phyloP scores from a whole-genome alignment of 2,797 vertebrate genomes.

The Todus mexicanus region DNA sequence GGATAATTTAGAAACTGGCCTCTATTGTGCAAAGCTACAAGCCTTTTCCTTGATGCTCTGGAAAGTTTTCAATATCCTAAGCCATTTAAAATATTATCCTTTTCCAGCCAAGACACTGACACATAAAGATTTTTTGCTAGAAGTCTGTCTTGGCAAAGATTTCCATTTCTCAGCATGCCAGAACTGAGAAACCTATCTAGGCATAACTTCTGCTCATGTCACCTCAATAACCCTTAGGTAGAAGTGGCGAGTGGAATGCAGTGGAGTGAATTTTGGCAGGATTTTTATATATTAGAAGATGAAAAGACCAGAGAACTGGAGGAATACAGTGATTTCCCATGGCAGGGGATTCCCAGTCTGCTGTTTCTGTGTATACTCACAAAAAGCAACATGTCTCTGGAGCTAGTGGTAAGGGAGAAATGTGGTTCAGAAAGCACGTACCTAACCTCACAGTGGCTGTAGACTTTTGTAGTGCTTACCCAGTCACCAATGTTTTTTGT shows the following conservation, averaged over 20 bases:
- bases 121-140: conserved; percentile 9
- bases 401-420: neutral
- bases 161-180: neutral
- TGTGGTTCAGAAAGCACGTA: neutral
- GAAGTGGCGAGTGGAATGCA: neutral
- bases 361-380: neutral
- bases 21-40: neutral
- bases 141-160: neutral
- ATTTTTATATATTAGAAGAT: neutral
- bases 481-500: fast-evolving
- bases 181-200: neutral
- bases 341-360: neutral
- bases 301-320: neutral
- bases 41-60: neutral
- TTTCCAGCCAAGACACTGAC: neutral
- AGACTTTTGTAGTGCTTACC: neutral
- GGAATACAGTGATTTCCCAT: neutral
- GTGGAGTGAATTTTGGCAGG: neutral
- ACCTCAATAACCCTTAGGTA: neutral
- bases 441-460: neutral
- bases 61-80: neutral
- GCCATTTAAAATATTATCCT: neutral
- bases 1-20: neutral
- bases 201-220: neutral
- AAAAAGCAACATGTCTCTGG: neutral